phyloP scores from a whole-genome alignment of 2,888 invertebrate species.

The Sabatieria punctata region DNA sequence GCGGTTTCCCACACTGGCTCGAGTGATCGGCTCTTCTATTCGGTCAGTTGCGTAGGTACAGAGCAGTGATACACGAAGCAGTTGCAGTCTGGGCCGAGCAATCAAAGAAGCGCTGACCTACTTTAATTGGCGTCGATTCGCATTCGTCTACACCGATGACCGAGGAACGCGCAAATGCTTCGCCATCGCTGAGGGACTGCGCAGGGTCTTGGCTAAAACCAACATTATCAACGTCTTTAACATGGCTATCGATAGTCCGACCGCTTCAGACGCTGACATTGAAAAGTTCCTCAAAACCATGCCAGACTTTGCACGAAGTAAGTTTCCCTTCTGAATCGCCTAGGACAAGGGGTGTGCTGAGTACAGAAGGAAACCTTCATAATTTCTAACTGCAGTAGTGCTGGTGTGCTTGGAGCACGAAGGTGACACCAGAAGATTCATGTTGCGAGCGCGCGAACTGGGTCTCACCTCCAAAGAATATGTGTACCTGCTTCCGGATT shows the following conservation, averaged over 20 bases:
- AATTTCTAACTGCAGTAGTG: slow-evolving; percentile 2
- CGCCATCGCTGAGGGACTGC: slow-evolving; percentile 7
- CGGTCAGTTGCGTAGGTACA: no score
- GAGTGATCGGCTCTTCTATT: slow-evolving; percentile 6
- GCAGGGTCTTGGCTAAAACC: not conserved
- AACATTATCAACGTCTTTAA: slow-evolving; percentile 7
- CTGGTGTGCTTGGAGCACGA: slow-evolving; percentile 9
- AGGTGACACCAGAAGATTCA: slow-evolving; percentile 4
- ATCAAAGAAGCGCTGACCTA: slow-evolving; percentile 1
- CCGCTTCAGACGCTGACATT: slow-evolving; percentile 1
- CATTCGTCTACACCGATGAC: slow-evolving; percentile 4
- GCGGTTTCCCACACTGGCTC: slow-evolving; percentile 1
- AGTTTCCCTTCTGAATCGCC: not conserved
- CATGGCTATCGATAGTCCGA: slow-evolving; percentile 1
- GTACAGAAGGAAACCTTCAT: not conserved
- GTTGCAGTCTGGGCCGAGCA: slow-evolving; percentile 6
- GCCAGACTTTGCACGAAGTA: slow-evolving; percentile 3
- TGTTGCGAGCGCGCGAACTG: slow-evolving; percentile 5
- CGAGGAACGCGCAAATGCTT: slow-evolving; percentile 3
- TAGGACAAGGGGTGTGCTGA: not conserved
- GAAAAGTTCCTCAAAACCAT: slow-evolving; percentile 4
- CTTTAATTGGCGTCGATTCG: slow-evolving; percentile 7
- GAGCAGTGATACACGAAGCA: not conserved
- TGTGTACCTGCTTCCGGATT: slow-evolving; percentile 8
- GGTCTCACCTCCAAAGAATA: slow-evolving; percentile 2